These are phyloP conservation scores for Chelidonichthys spinosus DNA, from an alignment of 2,797 vertebrate genomes.

Conservation along the genomic window DNA sequence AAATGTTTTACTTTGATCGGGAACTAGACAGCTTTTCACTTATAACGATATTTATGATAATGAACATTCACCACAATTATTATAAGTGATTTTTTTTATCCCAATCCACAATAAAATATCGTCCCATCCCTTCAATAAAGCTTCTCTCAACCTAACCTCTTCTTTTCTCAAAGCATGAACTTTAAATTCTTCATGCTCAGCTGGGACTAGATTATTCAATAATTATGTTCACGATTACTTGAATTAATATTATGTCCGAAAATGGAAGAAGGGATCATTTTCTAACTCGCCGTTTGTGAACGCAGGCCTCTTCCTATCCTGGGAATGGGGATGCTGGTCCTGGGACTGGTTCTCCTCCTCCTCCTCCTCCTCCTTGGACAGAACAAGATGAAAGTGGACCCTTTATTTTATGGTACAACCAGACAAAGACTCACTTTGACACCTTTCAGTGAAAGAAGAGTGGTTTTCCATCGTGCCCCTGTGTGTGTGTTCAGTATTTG, in stretches of 20 bases:
- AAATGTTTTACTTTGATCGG: too few relatives aligned
- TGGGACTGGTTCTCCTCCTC: slow-evolving; percentile 75
- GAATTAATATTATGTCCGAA: not conserved
- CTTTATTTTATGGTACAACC: slow-evolving; percentile 88
- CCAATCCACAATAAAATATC: too few relatives aligned
- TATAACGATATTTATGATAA: too few relatives aligned
- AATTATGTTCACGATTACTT: too few relatives aligned
- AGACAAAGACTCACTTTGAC: not conserved
- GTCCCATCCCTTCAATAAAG: too few relatives aligned
- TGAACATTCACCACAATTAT: too few relatives aligned
- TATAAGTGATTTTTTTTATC: too few relatives aligned
- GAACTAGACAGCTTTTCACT: too few relatives aligned
- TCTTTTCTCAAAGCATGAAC: too few relatives aligned
- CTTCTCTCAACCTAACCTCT: too few relatives aligned
- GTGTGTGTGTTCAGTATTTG: slow-evolving; percentile 84
- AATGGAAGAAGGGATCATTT: not conserved
- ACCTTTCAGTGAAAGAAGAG: not conserved
- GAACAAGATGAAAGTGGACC: slow-evolving; percentile 80
- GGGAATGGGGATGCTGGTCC: slow-evolving; percentile 69
- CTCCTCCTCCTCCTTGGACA: slow-evolving; percentile 69
- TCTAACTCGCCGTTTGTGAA: not conserved
- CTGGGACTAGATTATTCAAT: too few relatives aligned
- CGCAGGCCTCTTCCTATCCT: slow-evolving; percentile 77
- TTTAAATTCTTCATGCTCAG: too few relatives aligned
- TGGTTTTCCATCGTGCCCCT: not conserved